Evolutionary conservation across 2,888 invertebrate genomes (phyloP), one percentile per base, ranked within the genome.

Genomic region (Chloroclystis v-ata): DNA sequence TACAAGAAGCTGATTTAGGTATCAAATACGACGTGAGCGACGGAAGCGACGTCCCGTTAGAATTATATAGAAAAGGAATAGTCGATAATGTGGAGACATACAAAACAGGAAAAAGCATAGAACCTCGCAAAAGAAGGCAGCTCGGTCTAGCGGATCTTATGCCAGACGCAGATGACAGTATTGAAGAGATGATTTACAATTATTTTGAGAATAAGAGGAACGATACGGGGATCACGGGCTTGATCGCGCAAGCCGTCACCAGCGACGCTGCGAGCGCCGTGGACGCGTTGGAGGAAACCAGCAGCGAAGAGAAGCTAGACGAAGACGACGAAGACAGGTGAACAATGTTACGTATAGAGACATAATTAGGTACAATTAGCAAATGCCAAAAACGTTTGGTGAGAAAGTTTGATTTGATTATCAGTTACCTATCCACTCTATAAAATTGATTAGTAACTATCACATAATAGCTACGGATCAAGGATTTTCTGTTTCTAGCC

Each of bases 1-100:
- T 90, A 52, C 89, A 90, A 65, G 91, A 91, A 75, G 73, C 90
- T 4, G 89, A 90, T 64, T 49, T 91, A 30, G 89, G 89, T 20
- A 87, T 88, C 28, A 87, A 89, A 59, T 91, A 90, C 57, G 89
- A 90, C 51, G 89, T 91, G 1, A 89, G 88, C 44, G 88, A 89
- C 51, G 87, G 86, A 9, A 80, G 86, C 52, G 78, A 89, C 4
- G 83, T 83, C 7, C 89, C 89, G 1, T 66, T 84, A 49, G 91
- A 91, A 67, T 80, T 88, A 59, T 91, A 91, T 63, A 83, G 87
- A 63, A 90, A 90, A 70, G 91, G 91, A 7, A 89, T 90, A 43
- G 91, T 91, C 1, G 90, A 91, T 47, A 87, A 78, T 52, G 90
- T 87, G 54, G 81, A 81, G 56, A 81, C 80, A 52, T 82, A 86